Evolutionary conservation across 2,113 vertebrate genomes (phyloP).

Genomic region (Rhegmatorhina hoffmannsi): DNA sequence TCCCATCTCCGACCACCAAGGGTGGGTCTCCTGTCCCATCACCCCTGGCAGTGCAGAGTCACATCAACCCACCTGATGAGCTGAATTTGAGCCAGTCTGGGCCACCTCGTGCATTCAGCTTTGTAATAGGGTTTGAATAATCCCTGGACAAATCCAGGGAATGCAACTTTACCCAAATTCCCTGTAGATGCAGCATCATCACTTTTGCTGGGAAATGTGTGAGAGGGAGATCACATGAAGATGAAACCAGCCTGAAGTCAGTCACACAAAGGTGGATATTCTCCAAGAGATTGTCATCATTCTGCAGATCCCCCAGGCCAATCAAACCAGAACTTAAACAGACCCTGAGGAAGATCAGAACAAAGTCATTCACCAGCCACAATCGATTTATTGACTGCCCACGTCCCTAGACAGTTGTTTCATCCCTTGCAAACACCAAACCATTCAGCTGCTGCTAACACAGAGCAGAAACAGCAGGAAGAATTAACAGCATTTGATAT

Average conservation of each 20-base stretch:
- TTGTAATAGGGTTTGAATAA: neutral
- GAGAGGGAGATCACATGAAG: neutral
- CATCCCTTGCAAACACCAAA: neutral
- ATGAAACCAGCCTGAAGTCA: neutral
- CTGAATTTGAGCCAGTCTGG: neutral
- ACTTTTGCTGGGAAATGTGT: neutral
- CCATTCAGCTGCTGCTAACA: neutral
- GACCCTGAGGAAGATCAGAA: neutral
- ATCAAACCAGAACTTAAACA: neutral
- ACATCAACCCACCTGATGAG: neutral
- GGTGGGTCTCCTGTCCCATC: neutral
- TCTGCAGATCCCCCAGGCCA: neutral
- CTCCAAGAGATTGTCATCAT: fast-evolving
- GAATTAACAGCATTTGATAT: neutral
- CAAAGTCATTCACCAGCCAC: neutral
- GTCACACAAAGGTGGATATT: neutral
- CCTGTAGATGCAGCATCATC: neutral
- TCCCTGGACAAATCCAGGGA: neutral
- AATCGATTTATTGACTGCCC: neutral
- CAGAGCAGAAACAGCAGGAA: neutral
- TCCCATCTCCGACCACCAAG: neutral
- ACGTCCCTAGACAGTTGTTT: neutral
- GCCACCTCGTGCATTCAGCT: neutral
- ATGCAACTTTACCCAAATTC: neutral
- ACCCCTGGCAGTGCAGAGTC: neutral